Conservation (phyloP, 2,797 vertebrate genomes). For the Hydrolagus colliei region DNA sequence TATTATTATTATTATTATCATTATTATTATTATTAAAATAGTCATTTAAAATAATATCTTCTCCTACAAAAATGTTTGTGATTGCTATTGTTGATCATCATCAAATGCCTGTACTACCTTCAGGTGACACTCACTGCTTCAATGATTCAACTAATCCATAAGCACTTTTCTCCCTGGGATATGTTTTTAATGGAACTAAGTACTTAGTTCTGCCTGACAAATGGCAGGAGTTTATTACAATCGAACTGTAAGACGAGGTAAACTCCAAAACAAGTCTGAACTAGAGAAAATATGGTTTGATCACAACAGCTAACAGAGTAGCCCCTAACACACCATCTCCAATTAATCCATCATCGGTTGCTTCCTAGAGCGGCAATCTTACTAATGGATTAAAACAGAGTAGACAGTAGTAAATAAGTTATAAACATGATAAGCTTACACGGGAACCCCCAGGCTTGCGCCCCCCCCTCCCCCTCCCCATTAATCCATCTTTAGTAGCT, state of each 20-base stretch:
- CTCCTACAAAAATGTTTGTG: too few species aligned
- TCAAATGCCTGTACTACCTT: too few species aligned
- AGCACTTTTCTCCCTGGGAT: too few species aligned
- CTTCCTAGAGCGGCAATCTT: not conserved
- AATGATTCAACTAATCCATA: too few species aligned
- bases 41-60: too few species aligned
- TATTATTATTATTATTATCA: too few species aligned
- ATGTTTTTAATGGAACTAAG: not conserved
- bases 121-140: too few species aligned
- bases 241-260: not conserved
- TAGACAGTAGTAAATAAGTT: not conserved
- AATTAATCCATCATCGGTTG: not conserved
- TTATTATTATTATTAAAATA: too few species aligned
- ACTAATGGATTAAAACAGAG: not conserved
- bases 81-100: too few species aligned
- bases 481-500: constrained; percentile 43
- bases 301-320: too few species aligned
- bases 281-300: not conserved
- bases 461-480: not conserved
- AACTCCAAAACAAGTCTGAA: too few species aligned
- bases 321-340: not conserved
- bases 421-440: not conserved
- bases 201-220: not conserved
- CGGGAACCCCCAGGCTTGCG: too few species aligned
- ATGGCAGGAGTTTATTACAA: not conserved